Evolutionary conservation across 2,797 vertebrate genomes (phyloP), one percentile per base, ranked within the genome.

Genomic region (Clarias laeviceps): DNA sequence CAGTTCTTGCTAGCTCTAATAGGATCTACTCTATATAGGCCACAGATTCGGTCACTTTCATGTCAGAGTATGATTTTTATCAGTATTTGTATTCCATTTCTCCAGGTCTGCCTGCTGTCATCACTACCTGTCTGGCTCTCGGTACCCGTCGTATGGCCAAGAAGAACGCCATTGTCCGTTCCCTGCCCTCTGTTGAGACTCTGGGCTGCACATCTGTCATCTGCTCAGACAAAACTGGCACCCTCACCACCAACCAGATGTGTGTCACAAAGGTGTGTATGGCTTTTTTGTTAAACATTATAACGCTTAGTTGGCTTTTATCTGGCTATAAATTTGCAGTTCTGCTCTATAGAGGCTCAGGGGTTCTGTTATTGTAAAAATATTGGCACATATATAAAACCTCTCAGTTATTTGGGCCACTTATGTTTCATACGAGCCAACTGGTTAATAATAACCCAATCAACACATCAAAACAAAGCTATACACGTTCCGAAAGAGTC

Each of bases 181-280:
- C 96, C 91, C 91, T 98, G 90, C 97, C 97, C 90, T 98, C 97
- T 0, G 97, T 98, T 88, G 97, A 98, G 95, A 98, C 97, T 34
- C 93, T 99, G 90, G 97, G 97, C 90, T 99, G 97, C 94, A 98
- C 97, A 89, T 98, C 97, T 0, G 97, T 99, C 94, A 99, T 98
- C 95, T 98, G 97, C 93, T 98, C 98, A 0, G 97, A 99, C 92
- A 99, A 99, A 91, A 99, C 98, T 0, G 97, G 97, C 87, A 99
- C 98, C 83, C 96, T 99, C 78, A 98, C 98, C 94, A 98, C 97
- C 94, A 98, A 98, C 95, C 97, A 98, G 96, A 98, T 98, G 97
- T 98, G 97, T 87, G 97, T 98, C 90, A 97, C 97, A 94, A 98
- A 97, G 96, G 97, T 97, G 88, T 86, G 95, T 86, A n/a, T 65